phyloP scores from a whole-genome alignment of 2,797 vertebrate species.

The Esox masquinongy region DNA sequence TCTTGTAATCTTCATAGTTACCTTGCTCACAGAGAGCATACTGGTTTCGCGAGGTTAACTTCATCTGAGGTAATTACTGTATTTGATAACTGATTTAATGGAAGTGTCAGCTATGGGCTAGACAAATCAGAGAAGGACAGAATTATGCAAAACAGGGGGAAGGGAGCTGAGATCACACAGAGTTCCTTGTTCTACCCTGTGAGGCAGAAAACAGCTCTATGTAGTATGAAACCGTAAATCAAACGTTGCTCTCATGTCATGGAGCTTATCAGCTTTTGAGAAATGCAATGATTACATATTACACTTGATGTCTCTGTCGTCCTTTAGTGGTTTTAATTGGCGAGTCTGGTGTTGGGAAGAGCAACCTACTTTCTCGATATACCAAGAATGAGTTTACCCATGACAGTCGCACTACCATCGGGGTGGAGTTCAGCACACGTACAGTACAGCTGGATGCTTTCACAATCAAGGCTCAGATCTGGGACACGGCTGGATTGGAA shows the following conservation, averaged over 20 bases:
- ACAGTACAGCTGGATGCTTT: constrained; percentile 89
- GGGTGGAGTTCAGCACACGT: constrained; percentile 95
- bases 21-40: not conserved
- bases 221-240: no score
- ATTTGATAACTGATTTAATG: constrained; percentile 43
- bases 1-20: not conserved
- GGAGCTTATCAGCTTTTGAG: no score
- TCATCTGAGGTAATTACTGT: not conserved
- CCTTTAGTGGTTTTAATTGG: constrained; percentile 93
- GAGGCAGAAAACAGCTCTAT: no score
- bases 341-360: constrained; percentile 96
- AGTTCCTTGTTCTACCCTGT: no score
- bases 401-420: constrained; percentile 97
- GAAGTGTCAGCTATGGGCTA: constrained; percentile 16
- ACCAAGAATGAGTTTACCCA: constrained; percentile 96
- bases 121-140: no score
- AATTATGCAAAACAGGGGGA: no score
- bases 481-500: constrained; percentile 97
- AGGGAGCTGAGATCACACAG: no score
- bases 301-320: not conserved
- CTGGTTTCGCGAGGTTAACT: not conserved
- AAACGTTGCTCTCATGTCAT: no score
- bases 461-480: constrained; percentile 97
- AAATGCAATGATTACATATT: no score
- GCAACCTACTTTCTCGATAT: constrained; percentile 94